phyloP scores from a whole-genome alignment of 2,888 invertebrate species.

The Synergus umbraculus region DNA sequence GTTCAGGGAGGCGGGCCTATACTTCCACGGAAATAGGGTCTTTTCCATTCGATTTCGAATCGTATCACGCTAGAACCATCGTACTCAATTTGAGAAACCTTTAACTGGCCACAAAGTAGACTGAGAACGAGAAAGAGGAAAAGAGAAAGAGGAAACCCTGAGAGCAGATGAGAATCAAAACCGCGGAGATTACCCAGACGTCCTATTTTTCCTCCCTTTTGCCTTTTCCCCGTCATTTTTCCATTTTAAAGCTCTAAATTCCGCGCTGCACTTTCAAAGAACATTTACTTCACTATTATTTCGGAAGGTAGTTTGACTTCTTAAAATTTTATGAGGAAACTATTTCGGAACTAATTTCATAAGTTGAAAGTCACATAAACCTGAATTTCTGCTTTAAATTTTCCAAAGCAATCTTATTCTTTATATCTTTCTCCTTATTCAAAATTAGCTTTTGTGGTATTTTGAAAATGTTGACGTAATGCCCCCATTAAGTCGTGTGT shows the following conservation, averaged over 20 bases:
- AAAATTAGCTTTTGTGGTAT: too few species aligned
- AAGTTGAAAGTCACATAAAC: too few species aligned
- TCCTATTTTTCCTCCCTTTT: conserved; percentile 3
- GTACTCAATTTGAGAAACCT: conserved; percentile 54
- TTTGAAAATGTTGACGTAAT: too few species aligned
- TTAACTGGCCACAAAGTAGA: conserved; percentile 34
- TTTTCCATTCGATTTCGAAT: conserved; percentile 56
- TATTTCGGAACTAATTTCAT: too few species aligned
- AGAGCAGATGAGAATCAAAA: conserved; percentile 49
- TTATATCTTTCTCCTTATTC: too few species aligned
- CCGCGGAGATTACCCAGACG: not conserved
- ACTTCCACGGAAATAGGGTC: conserved; percentile 44
- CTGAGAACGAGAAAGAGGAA: conserved; percentile 34
- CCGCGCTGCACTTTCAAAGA: not conserved
- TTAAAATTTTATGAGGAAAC: too few species aligned
- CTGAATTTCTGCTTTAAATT: too few species aligned
- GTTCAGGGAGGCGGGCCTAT: conserved; percentile 40
- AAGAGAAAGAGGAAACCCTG: not conserved
- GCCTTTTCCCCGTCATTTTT: too few species aligned
- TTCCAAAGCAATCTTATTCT: too few species aligned
- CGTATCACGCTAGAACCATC: conserved; percentile 54
- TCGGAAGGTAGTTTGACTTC: too few species aligned
- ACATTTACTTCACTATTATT: not conserved
- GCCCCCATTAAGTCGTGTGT: too few species aligned
- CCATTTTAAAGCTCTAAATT: too few species aligned